Evolutionary conservation across 2,113 vertebrate genomes (phyloP).

Genomic region (Maccullochella peelii): DNA sequence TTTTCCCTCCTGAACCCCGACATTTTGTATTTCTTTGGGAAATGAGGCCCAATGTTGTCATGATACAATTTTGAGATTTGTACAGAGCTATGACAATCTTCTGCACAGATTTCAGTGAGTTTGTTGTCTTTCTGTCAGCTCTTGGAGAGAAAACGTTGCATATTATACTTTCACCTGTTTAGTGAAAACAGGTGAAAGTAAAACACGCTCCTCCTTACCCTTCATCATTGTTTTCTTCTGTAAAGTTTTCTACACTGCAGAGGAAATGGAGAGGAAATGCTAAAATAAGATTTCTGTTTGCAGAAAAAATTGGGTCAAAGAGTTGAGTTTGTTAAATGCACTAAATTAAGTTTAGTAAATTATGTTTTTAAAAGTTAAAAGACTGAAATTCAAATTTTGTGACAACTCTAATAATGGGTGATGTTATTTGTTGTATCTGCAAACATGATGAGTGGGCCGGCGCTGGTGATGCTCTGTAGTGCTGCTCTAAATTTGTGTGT

Average conservation of each 20-base stretch:
- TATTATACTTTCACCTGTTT: constrained; percentile 6
- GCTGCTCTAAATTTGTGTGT: constrained; percentile 8
- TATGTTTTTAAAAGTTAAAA: background rate
- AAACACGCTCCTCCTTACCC: background rate
- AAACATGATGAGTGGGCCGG: background rate
- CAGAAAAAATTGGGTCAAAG: background rate
- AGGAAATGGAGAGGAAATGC: background rate
- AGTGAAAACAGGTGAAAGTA: background rate
- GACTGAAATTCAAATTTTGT: background rate
- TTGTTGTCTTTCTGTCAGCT: background rate
- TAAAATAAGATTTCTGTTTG: constrained; percentile 12
- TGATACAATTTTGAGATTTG: background rate
- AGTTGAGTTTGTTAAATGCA: background rate
- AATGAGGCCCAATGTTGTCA: background rate
- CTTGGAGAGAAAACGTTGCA: background rate
- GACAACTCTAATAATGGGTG: background rate
- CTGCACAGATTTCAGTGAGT: background rate
- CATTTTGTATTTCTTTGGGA: background rate
- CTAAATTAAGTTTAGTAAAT: background rate
- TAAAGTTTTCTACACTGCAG: too few species aligned
- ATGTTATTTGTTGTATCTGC: background rate
- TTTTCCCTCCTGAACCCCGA: background rate
- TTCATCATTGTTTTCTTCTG: background rate
- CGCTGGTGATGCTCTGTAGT: background rate
- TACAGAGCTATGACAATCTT: background rate